Base-by-base conservation (phyloP, 1,140 invertebrate genomes). In the Drosophila mauritiana region DNA sequence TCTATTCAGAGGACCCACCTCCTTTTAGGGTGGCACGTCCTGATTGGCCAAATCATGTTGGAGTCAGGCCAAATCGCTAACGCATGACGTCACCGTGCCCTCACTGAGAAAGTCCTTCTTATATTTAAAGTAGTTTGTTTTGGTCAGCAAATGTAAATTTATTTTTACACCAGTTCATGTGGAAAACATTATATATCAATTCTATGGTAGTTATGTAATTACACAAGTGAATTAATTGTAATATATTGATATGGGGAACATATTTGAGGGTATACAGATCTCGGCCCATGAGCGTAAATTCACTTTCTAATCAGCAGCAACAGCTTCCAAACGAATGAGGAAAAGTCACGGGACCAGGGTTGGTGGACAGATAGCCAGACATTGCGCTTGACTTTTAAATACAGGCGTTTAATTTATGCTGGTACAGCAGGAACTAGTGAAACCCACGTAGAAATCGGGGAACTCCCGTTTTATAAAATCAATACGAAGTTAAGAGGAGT, bases 31-130 rank as follows among this genome's bases (percentile, higher is more conserved):
- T 51, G 49, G 42, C 42, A 12, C 11, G 17, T 45, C 42, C 42
- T 45, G 42, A 92, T 92, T 92, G 91, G 91, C 91, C 80, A 91
- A 92, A 92, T 92, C 91, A 92, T 85, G 56, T 27, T 73, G 73
- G 78, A 92, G 82, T 92, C 91, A 91, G 88, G 80, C 73, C 51
- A n/a, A 49, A 75, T 62, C 70, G 69, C 65, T 49, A 76, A 79
- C 78, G 67, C 74, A 88, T 90, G 86, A 90, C 86, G 88, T 90
- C 86, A 90, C 78, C 22, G 10, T 27, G 15, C 27, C 13, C 15
- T 57, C 5, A 6, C n/a, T 48, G 1, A 20, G 1, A 20, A 15
- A 12, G 48, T 51, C 13, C 27, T 34, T 31, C 0, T 17, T 0
- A 34, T 6, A 17, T 3, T 6, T 10, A 0, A 11, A 17, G 12